phyloP scores from a whole-genome alignment of 1,140 invertebrate genomes.

The Homalodisca vitripennis region DNA sequence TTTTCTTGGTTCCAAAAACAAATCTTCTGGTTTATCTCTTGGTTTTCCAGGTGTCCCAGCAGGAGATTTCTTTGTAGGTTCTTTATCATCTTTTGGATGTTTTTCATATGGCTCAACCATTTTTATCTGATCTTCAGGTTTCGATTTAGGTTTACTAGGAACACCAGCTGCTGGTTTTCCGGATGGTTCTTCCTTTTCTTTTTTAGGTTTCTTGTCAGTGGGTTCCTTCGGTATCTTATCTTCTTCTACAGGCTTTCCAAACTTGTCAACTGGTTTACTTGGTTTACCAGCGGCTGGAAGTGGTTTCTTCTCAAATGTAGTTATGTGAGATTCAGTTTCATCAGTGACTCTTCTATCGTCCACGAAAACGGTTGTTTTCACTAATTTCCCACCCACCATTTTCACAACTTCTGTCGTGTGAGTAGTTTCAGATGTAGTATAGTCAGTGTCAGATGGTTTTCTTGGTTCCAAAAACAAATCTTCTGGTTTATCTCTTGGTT shows the following conservation, averaged over 20 bases:
- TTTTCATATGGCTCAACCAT: neutral
- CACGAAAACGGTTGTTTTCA: slow-evolving; percentile 26
- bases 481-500: slow-evolving; percentile 4
- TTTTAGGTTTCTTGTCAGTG: too few species aligned
- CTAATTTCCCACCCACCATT: slow-evolving; percentile 39
- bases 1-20: slow-evolving; percentile 15
- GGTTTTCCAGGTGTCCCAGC: neutral
- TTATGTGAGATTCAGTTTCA: neutral
- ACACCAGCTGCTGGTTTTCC: neutral
- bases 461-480: neutral
- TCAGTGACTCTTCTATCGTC: slow-evolving; percentile 11
- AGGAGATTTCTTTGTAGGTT: slow-evolving; percentile 1
- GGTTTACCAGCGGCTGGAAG: neutral
- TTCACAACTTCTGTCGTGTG: slow-evolving; percentile 28
- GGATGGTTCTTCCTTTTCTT: too few species aligned
- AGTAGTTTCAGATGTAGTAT: neutral
- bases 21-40: slow-evolving; percentile 13
- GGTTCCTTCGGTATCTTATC: too few species aligned
- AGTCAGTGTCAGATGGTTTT: neutral
- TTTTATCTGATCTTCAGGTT: neutral
- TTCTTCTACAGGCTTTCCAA: neutral
- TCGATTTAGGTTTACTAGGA: neutral
- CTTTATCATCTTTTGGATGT: too few species aligned
- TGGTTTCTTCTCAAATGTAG: neutral
- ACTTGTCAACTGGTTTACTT: slow-evolving; percentile 5